Conservation (phyloP, 2,113 vertebrate species). For the Excalfactoria chinensis region DNA sequence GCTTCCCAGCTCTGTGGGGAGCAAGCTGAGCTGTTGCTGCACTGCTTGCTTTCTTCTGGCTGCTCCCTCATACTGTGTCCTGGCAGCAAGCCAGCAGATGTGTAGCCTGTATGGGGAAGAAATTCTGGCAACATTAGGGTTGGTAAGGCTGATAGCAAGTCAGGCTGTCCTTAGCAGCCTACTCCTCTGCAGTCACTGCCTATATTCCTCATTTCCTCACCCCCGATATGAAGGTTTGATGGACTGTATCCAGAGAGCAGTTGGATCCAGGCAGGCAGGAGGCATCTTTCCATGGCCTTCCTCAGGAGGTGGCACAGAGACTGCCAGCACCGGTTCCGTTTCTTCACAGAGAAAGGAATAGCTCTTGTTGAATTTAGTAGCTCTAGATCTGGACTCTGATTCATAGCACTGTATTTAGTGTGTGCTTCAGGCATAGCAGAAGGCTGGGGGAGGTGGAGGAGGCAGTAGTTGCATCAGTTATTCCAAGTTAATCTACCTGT, state of each 20-base stretch:
- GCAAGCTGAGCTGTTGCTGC: fast-evolving
- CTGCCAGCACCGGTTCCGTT: not conserved
- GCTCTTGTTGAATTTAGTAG: not conserved
- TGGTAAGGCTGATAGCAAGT: not conserved
- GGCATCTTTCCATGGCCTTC: not conserved
- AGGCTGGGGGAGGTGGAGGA: not conserved
- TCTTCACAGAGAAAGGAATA: not conserved
- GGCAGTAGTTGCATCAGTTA: not conserved
- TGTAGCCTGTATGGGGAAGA: not conserved
- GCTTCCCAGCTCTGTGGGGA: not conserved
- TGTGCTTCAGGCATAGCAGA: not conserved
- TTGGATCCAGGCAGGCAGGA: not conserved
- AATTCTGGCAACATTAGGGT: not conserved
- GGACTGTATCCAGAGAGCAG: not conserved
- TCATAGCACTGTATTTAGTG: not conserved
- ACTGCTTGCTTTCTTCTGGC: not conserved
- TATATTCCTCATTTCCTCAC: not conserved
- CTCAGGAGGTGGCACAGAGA: not conserved
- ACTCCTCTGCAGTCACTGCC: not conserved
- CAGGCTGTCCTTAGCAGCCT: not conserved
- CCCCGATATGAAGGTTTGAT: not conserved
- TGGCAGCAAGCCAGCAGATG: not conserved
- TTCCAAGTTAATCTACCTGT: not conserved
- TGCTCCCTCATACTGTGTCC: not conserved
- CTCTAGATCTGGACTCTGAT: not conserved